phyloP scores from a whole-genome alignment of 1,140 invertebrate genomes.

The Samia ricini region DNA sequence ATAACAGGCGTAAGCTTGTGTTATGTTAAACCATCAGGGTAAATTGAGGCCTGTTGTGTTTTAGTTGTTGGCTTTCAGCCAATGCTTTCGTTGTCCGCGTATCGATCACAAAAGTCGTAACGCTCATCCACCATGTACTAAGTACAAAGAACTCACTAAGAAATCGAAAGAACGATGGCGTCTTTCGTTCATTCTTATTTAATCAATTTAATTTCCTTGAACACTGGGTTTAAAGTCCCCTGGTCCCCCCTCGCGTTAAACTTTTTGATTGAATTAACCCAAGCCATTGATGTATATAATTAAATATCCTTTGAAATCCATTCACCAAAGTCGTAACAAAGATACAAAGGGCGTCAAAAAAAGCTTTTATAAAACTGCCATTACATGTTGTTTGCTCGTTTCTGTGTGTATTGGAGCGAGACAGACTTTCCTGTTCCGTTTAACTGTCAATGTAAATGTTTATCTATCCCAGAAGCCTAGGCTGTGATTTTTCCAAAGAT shows the following conservation, averaged over 20 bases:
- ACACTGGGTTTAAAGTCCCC: background rate
- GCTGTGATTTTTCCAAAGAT: too few species aligned
- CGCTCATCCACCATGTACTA: conserved; percentile 4
- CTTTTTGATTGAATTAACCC: conserved; percentile 8
- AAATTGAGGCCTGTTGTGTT: conserved; percentile 41
- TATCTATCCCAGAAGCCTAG: conserved; percentile 5
- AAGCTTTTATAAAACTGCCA: conserved; percentile 46
- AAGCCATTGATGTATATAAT: conserved; percentile 22
- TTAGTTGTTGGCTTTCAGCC: conserved; percentile 52
- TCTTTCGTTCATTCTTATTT: background rate
- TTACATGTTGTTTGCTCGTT: conserved; percentile 47
- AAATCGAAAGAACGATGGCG: conserved; percentile 19
- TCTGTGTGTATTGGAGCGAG: conserved; percentile 32
- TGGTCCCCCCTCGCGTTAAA: background rate
- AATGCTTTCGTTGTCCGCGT: conserved; percentile 26
- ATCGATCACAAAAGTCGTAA: conserved; percentile 37
- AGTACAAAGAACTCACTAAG: conserved; percentile 1
- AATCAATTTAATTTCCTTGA: background rate
- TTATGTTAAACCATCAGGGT: conserved; percentile 33
- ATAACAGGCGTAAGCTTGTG: too few species aligned
- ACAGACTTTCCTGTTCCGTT: conserved; percentile 49
- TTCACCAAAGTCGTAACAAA: conserved; percentile 30
- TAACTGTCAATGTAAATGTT: conserved; percentile 19
- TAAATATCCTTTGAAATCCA: conserved; percentile 31
- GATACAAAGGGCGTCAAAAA: conserved; percentile 51